Base-by-base conservation (phyloP, 2,113 vertebrate genomes). In the Rhipidura dahli region DNA sequence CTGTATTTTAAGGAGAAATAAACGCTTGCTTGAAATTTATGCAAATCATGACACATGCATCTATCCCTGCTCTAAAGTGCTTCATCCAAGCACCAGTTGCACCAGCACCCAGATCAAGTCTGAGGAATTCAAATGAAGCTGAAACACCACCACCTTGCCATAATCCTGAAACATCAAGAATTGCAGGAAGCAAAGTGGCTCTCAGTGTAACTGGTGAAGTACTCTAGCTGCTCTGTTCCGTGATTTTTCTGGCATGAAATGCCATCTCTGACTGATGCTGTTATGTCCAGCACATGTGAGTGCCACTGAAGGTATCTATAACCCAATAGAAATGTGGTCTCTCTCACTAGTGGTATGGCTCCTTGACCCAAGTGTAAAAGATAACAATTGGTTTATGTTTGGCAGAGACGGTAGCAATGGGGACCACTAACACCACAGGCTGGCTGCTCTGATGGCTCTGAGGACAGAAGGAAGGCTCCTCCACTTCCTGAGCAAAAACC, bases 1-100 rank as follows among this genome's bases (percentile, higher is more conserved):
- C 60, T 82, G 57, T 63, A 94, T 91, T 96, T 96, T 95, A 95
- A 91, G 65, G 39, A 49, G 16, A 94, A 97, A 97, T 78, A 90
- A 96, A 83, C 75, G 93, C 53, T 82, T 87, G 17, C 30, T 87
- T 84, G 64, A 89, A 95, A 83, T 83, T 79, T 65, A 64, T 83
- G 57, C 94, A 76, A 96, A 96, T 93, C 54, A 72, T 1, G 16
- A 56, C 56, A 81, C 17, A 28, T 11, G 53, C 35, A 37, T 92
- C 94, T 87, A 60, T 91, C 56, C 95, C 87, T 90, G 59, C 65
- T 91, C 47, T 60, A 47, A 68, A 53, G 83, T 47, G 88, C 71
- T 95, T 80, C 75, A 88, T 28, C 35, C 5, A 4, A n/a, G 61
- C 63, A 89, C 21, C 40, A 75, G 16, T 2, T 13, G 12, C 24